Evolutionary conservation across 2,113 vertebrate species (phyloP).

Genomic region (Morone saxatilis): DNA sequence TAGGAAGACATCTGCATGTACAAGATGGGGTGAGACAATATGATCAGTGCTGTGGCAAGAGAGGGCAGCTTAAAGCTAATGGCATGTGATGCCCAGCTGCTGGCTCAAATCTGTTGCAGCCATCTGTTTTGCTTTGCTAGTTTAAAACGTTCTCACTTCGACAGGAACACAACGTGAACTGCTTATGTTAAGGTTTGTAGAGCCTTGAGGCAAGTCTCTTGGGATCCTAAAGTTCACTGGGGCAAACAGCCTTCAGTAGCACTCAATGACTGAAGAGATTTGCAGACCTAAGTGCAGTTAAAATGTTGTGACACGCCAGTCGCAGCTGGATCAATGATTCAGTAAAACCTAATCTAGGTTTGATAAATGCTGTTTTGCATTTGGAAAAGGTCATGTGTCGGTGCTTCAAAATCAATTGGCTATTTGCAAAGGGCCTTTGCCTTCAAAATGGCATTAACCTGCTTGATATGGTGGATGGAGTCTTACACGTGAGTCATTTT

Average conservation of each 20-base stretch:
- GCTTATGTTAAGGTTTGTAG: conserved; percentile 25
- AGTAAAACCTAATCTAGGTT: conserved; percentile 47
- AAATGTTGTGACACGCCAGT: conserved; percentile 54
- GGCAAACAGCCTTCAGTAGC: conserved; percentile 23
- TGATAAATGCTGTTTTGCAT: conserved; percentile 71
- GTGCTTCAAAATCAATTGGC: conserved; percentile 49
- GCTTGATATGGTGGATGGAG: not conserved
- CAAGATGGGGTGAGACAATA: conserved; percentile 55
- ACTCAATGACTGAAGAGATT: conserved; percentile 26
- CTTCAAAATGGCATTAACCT: conserved; percentile 11
- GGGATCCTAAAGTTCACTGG: conserved; percentile 33
- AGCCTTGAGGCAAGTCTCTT: conserved; percentile 33
- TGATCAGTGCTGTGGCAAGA: conserved; percentile 48
- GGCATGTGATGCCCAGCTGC: conserved; percentile 75
- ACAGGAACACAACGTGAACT: conserved; percentile 30
- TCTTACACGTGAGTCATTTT: not conserved
- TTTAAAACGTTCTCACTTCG: conserved; percentile 57
- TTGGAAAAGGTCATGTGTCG: conserved; percentile 52
- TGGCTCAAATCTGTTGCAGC: conserved; percentile 69
- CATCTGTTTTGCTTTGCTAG: conserved; percentile 71
- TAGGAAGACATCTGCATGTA: conserved; percentile 54
- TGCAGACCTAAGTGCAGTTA: conserved; percentile 27
- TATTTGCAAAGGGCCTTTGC: conserved; percentile 22
- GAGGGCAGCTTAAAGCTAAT: conserved; percentile 71
- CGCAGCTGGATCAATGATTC: conserved; percentile 55